Conservation (phyloP, 1,140 invertebrate genomes). For the Microplitis mediator region DNA sequence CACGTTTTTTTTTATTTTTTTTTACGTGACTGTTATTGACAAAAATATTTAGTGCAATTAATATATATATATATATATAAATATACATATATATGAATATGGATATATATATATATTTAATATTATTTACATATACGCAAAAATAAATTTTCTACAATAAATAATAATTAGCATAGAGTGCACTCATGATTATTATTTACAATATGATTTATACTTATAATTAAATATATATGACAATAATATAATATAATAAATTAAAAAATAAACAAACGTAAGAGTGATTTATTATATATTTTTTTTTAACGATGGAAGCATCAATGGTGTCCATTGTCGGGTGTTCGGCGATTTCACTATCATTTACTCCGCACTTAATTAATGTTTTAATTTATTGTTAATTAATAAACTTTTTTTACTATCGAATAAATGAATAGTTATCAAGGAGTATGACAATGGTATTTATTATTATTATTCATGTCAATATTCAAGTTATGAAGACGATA, state of each 20-base stretch:
- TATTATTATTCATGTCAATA: neutral
- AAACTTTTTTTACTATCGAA: neutral
- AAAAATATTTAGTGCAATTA: neutral
- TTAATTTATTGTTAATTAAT: neutral
- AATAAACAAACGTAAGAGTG: no score
- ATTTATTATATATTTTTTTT: neutral
- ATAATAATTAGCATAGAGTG: neutral
- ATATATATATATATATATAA: neutral
- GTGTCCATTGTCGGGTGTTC: slow-evolving; percentile 5
- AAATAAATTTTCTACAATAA: neutral
- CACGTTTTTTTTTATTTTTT: no score
- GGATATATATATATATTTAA: neutral
- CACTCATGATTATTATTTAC: slow-evolving; percentile 13
- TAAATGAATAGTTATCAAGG: neutral
- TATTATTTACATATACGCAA: slow-evolving; percentile 18
- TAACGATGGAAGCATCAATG: slow-evolving; percentile 25
- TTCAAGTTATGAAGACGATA: neutral
- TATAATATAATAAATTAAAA: neutral
- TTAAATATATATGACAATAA: no score
- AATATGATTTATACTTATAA: neutral
- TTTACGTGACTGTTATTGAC: no score
- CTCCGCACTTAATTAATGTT: neutral
- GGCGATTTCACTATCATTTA: neutral
- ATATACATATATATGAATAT: neutral
- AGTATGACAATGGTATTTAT: neutral